A percentile compares a stretch with the other conserved stretches of the same genome.
phyloP scores from a whole-genome alignment of 2,797 vertebrate genomes.

The Scolopax rusticola region DNA sequence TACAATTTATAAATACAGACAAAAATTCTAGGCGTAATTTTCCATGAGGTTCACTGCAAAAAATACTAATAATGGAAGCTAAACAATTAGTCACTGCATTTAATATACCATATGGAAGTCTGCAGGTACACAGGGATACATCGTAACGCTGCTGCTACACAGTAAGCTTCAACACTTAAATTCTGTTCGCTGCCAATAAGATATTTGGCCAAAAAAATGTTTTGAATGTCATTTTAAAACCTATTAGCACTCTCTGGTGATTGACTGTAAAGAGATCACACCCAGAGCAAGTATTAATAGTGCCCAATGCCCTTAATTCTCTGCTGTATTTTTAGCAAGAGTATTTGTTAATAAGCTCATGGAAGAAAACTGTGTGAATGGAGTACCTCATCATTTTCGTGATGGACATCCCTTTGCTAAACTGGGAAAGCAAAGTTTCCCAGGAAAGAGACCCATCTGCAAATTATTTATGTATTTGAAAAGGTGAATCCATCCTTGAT shows the following conservation, averaged over 20 bases:
- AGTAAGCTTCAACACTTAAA: too few species aligned
- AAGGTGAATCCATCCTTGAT: neutral
- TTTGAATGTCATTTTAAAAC: neutral
- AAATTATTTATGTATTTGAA: neutral
- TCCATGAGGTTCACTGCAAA: neutral
- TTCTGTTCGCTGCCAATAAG: neutral
- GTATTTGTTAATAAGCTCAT: neutral
- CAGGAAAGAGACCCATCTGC: neutral
- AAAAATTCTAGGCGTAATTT: neutral
- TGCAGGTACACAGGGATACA: neutral
- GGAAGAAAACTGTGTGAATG: neutral
- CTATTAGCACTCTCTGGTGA: neutral
- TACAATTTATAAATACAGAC: neutral
- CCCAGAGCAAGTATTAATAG: neutral
- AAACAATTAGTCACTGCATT: neutral
- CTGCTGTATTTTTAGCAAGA: neutral
- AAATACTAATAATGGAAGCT: neutral
- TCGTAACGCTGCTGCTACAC: neutral
- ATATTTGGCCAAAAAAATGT: neutral
- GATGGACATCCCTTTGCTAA: neutral
- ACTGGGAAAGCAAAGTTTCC: neutral
- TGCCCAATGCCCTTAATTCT: neutral
- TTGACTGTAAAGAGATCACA: neutral
- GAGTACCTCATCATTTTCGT: neutral
- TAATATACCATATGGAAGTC: neutral